Base-by-base conservation (phyloP, 2,797 vertebrate species). In the Rhinella marina region DNA sequence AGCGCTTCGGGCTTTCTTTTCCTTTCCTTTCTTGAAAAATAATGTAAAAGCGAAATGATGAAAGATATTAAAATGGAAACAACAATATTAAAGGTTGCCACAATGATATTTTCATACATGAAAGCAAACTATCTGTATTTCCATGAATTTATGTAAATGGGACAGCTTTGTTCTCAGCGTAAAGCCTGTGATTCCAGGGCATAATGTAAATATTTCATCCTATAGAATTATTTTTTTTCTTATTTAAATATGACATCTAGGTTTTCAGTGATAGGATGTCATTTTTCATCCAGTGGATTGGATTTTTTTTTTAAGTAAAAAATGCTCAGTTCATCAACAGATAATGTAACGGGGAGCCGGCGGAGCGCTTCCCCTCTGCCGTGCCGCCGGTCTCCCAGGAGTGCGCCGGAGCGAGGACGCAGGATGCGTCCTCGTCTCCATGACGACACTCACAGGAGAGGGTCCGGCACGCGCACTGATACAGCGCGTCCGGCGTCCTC, bases 1-100 rank as follows among this genome's bases (percentile, higher is more conserved):
- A 17, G 70, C 56, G 70, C 83, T 85, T 25, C 54, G 11, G 72
- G 83, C 83, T 75, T 76, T 59, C 29, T 59, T 62, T 76, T 32
- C n/a, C 56, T 61, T 48, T 62, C 72, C 83, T 85, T 85, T 85
- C 83, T 76, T 85, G 83, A 85, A 52, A 85, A 76, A 85, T 76
- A 85, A 76, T 85, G 83, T 62, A 85, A 76, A 32, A 85, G 10
- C 7, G 83, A 85, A 85, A 85, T 59, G 83, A 85, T 85, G 83
- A 85, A 85, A 85, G 32, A 61, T 62, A 85, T 85, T 85, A 85
- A 85, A 85, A 76, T 85, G 32, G 72, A 85, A 62, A 76, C 83
- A 82, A 82, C 81, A 59, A 85, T 85, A 85, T 76, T 85, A 85
- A 76, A 85, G 72, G 70, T 76, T 85, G 72, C 70, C 72, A 41